Evolutionary conservation across 2,797 vertebrate species (phyloP).

Genomic region (Melanotaenia maccullochi): DNA sequence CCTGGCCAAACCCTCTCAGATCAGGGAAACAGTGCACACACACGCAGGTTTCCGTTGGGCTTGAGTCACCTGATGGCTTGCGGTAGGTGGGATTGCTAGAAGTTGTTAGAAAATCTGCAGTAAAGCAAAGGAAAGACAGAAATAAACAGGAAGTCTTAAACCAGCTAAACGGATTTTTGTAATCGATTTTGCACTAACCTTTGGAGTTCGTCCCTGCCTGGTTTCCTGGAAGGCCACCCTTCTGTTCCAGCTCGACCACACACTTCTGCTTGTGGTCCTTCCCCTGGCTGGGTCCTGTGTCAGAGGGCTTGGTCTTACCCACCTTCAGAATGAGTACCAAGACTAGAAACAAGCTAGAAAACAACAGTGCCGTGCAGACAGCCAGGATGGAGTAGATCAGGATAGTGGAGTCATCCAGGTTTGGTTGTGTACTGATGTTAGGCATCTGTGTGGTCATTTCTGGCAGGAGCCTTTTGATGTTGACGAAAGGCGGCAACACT

Average conservation of each 20-base stretch:
- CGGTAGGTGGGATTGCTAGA: not conserved
- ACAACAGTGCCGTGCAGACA: conserved; percentile 64
- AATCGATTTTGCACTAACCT: conserved; percentile 48
- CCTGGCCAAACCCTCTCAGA: conserved; percentile 28
- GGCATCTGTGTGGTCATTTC: not conserved
- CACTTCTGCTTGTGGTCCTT: not conserved
- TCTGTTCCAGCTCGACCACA: conserved; percentile 4
- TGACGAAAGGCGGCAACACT: conserved; percentile 19
- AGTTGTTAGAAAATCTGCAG: conserved; percentile 42
- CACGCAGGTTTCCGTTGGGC: conserved; percentile 78
- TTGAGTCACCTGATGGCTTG: conserved; percentile 39
- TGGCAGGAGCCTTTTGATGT: conserved; percentile 1
- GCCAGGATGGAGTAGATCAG: conserved; percentile 73
- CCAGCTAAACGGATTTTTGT: not conserved
- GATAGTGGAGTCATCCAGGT: conserved; percentile 34
- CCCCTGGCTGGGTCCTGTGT: not conserved
- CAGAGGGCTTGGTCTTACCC: conserved; percentile 20
- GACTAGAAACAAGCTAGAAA: conserved; percentile 65
- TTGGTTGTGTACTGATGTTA: not conserved
- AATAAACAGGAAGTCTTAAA: not conserved
- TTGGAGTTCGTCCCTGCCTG: conserved; percentile 8
- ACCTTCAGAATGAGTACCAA: conserved; percentile 57
- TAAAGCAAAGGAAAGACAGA: not conserved
- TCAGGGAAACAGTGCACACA: conserved; percentile 80
- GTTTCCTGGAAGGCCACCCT: not conserved